Evolutionary conservation across 2,888 invertebrate species (phyloP).

Genomic region (Drosophila kanekoi): DNA sequence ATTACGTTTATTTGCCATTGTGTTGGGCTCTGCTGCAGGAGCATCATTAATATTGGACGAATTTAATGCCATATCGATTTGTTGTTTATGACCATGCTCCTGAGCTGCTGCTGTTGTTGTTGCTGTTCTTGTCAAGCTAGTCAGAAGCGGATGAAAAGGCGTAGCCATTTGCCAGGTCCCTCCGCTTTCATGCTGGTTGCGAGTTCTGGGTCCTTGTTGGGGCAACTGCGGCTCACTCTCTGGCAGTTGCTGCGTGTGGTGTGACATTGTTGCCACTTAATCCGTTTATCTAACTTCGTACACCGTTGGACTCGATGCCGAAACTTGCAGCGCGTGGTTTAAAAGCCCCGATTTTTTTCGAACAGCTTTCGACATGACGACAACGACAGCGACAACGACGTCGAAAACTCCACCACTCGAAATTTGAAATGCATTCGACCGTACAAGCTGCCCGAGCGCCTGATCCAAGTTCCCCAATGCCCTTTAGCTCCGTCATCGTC

Average conservation of each 20-base stretch:
- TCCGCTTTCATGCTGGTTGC: slow-evolving; percentile 1
- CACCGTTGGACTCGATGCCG: slow-evolving; percentile 84
- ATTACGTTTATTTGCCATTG: slow-evolving; percentile 11
- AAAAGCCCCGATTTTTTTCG: slow-evolving; percentile 59
- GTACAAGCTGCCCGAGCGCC: slow-evolving; percentile 58
- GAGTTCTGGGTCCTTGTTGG: slow-evolving; percentile 1
- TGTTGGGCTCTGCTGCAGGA: neutral
- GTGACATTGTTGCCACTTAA: slow-evolving; percentile 82
- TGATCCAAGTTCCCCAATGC: slow-evolving; percentile 27
- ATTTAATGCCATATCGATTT: slow-evolving; percentile 72
- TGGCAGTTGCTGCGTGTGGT: slow-evolving; percentile 32
- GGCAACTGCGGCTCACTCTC: slow-evolving; percentile 14
- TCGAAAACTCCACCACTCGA: slow-evolving; percentile 48
- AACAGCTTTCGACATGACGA: slow-evolving; percentile 31
- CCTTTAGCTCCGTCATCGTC: slow-evolving; percentile 29
- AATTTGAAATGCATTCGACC: slow-evolving; percentile 78
- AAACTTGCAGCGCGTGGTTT: slow-evolving; percentile 69
- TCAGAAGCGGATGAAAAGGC: slow-evolving; percentile 44
- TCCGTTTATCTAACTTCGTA: slow-evolving; percentile 85
- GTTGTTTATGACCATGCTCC: slow-evolving; percentile 49
- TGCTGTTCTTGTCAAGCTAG: slow-evolving; percentile 19
- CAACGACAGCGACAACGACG: slow-evolving; percentile 2
- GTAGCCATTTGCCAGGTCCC: slow-evolving; percentile 27
- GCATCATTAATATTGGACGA: slow-evolving; percentile 55
- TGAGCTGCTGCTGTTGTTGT: slow-evolving; percentile 10